These are phyloP conservation scores for Scopus umbretta DNA, from an alignment of 2,113 vertebrate genomes.

Conservation along the genomic window DNA sequence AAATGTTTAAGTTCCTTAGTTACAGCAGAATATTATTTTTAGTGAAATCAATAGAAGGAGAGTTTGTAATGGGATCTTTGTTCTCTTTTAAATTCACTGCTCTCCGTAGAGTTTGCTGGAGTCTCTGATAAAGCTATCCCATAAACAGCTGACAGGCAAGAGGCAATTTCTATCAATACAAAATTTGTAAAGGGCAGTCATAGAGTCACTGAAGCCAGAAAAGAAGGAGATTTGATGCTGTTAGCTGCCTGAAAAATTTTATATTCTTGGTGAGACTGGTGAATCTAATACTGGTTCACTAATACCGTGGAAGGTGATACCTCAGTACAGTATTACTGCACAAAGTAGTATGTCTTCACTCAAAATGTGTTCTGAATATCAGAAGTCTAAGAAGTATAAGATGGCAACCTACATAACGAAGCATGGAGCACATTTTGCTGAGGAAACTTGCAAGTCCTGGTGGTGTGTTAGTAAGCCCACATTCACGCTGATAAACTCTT, in stretches of 20 bases:
- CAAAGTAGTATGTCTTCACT: not conserved
- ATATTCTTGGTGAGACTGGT: not conserved
- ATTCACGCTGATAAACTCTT: not conserved
- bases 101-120: not conserved
- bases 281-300: not conserved
- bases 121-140: not conserved
- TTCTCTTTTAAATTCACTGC: not conserved
- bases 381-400: not conserved
- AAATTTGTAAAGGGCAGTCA: not conserved
- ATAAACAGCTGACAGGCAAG: not conserved
- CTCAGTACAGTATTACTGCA: not conserved
- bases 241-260: not conserved
- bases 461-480: not conserved
- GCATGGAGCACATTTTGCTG: not conserved
- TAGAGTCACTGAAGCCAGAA: not conserved
- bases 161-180: not conserved
- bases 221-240: not conserved
- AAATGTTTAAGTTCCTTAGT: not conserved
- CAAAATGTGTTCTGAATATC: not conserved
- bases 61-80: not conserved
- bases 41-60: not conserved
- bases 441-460: not conserved
- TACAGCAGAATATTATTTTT: not conserved
- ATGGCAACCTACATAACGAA: not conserved
- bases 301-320: not conserved